Evolutionary conservation across 2,888 invertebrate genomes (phyloP).

Genomic region (Timema cristinae): DNA sequence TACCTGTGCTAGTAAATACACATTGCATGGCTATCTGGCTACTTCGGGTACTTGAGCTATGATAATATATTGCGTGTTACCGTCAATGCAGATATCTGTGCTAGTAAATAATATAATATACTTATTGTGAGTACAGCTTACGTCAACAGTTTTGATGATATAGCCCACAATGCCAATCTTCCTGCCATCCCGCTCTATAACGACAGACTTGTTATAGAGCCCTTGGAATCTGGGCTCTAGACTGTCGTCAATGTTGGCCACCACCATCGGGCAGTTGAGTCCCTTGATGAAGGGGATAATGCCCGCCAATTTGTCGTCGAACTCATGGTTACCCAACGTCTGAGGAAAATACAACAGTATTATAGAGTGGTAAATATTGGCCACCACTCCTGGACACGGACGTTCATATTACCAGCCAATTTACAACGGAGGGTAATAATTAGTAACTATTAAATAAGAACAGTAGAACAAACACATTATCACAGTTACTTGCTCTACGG

Average conservation of each 20-base stretch:
- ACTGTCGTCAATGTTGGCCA: conserved; percentile 69
- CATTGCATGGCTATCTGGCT: too few relatives aligned
- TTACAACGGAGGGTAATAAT: background rate
- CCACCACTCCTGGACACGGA: too few relatives aligned
- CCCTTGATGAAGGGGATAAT: conserved; percentile 64
- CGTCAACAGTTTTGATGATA: conserved; percentile 62
- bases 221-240: conserved; percentile 58
- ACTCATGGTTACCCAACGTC: conserved; percentile 85
- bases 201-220: conserved; percentile 58
- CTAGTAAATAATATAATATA: too few relatives aligned
- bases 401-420: background rate
- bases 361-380: background rate
- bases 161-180: conserved; percentile 79
- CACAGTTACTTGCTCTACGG: too few relatives aligned
- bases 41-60: too few relatives aligned
- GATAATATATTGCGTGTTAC: too few relatives aligned
- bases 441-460: background rate
- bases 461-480: too few relatives aligned
- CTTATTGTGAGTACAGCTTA: conserved; percentile 38
- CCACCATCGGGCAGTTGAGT: conserved; percentile 63
- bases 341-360: conserved; percentile 41
- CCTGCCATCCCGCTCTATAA: conserved; percentile 58
- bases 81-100: too few relatives aligned
- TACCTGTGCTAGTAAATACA: too few relatives aligned
- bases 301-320: conserved; percentile 70